Conservation (phyloP, 2,888 invertebrate species). For the Sphinx pinastri region DNA sequence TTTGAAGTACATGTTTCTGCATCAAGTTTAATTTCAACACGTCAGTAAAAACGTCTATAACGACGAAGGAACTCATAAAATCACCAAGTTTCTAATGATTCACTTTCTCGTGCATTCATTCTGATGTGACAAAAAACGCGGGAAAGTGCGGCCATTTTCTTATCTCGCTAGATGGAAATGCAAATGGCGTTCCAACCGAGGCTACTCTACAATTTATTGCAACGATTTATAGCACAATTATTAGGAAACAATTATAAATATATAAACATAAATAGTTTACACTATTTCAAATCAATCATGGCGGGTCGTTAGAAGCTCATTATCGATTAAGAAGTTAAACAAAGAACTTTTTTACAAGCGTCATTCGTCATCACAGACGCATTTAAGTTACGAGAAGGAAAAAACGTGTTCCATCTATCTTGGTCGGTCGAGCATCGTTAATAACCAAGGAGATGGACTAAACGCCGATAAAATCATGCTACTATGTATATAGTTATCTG, state of each 20-base stretch:
- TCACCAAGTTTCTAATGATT: constrained; percentile 65
- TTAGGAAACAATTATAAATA: not conserved
- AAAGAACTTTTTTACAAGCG: constrained; percentile 47
- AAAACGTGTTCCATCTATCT: constrained; percentile 60
- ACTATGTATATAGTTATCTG: constrained; percentile 53
- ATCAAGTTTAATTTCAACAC: constrained; percentile 18
- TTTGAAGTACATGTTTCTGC: not conserved
- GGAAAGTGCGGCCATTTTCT: constrained; percentile 63
- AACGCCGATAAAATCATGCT: constrained; percentile 65
- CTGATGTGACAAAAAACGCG: constrained; percentile 56
- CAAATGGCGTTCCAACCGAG: constrained; percentile 52
- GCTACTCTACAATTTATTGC: not conserved
- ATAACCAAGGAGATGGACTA: constrained; percentile 57
- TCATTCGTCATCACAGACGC: constrained; percentile 52
- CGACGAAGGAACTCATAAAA: constrained; percentile 41
- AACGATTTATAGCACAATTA: not conserved
- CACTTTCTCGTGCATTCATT: constrained; percentile 62
- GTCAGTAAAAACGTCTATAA: constrained; percentile 16
- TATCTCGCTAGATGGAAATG: constrained; percentile 68
- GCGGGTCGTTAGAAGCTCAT: constrained; percentile 52
- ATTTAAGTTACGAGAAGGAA: constrained; percentile 38
- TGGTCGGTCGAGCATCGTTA: constrained; percentile 54
- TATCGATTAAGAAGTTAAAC: constrained; percentile 55
- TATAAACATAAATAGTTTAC: constrained; percentile 3
- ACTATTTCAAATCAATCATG: constrained; percentile 48